Base-by-base conservation (phyloP, 2,888 invertebrate genomes). In the Xylophagus ater region DNA sequence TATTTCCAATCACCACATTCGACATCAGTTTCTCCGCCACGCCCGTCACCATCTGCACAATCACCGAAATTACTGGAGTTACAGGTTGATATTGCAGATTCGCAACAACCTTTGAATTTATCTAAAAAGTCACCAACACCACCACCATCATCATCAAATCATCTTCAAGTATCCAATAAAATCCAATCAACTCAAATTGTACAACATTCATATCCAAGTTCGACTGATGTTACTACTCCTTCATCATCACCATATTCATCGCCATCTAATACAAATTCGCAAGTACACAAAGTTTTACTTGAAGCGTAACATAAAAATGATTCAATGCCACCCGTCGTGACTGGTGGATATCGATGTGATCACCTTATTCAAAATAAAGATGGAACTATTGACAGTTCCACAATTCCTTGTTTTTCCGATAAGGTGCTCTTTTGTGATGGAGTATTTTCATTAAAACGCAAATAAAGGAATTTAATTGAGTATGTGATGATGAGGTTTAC, bases 81-180 rank as follows among this genome's bases (percentile, higher is more conserved):
- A 51, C 85, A 86, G 64, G 84, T 86, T 52, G 83, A 84, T 57
- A 83, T 84, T 51, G 83, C 83, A 15, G 81, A 81, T 57, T 75
- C 80, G 36, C 78, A 78, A 51, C 83, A 84, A 60, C 90, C 90
- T 39, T 70, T 90, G 50, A 90, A 90, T 72, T 73, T 90, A 55
- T 89, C 88, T 63, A 89, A 88, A 65, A 83, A 83, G 60, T 79
- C 81, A 48, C 81, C 81, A 52, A 76, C 79, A 50, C 79, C 81
- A 48, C 80, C 85, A 63, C 81, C 85, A 57, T 56, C 77, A 66
- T 70, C 77, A 24, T 28, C n/a, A 30, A 29, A 4, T n/a, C 10
- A n/a, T 5, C 7, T 5, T 8, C 26, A 6, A n/a, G 7, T 23
- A 9, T 6, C 23, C 6, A 9, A 6, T 9, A 21, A 21, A 21